Base-by-base conservation (phyloP, 2,888 invertebrate species). In the Amblyjoppa fuscipennis region DNA sequence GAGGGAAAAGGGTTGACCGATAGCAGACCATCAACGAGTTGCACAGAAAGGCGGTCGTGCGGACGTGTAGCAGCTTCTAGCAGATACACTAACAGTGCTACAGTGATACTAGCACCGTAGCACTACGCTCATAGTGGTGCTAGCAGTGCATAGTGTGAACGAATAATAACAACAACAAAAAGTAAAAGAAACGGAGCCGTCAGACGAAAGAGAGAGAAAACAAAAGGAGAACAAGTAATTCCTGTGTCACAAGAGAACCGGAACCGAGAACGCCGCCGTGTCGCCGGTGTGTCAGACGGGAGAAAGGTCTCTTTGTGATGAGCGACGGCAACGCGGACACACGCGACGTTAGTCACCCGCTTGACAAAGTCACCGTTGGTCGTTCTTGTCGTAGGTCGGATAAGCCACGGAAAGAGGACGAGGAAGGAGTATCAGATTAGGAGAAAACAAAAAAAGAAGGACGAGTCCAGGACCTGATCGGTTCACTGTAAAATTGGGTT, bases 281-380 rank as follows among this genome's bases (percentile, higher is more conserved):
- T 38, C 66, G 71, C 61, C 77, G 77, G 71, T 70, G 61, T 74
- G 84, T 81, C 66, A 79, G 69, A 45, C 51, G 45, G 49, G 45
- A 56, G 53, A 78, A 68, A 49, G 51, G 53, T 7, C 13, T 51
- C 75, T 66, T 81, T 79, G 75, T 70, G 56, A 34, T 45, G 69
- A 41, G 34, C 61, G 45, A 25, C 45, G 49, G 41, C 49, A 64
- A 59, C 68, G 59, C 59, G 59, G 59, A 66, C 34, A 53, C 73
- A 64, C 81, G 56, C 70, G 70, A 75, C 73, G 61, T 81, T 53
- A 75, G 70, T 79, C 74, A 75, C 71, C 76, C 59, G 68, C 41
- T 59, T 59, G 59, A 59, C 59, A 59, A 28, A 59, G 25, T 59
- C 59, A 28, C 59, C 59, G 25, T 59, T 25, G 25, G 28, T 11